phyloP scores from a whole-genome alignment of 2,888 invertebrate species.

The Tiliacea aurago region DNA sequence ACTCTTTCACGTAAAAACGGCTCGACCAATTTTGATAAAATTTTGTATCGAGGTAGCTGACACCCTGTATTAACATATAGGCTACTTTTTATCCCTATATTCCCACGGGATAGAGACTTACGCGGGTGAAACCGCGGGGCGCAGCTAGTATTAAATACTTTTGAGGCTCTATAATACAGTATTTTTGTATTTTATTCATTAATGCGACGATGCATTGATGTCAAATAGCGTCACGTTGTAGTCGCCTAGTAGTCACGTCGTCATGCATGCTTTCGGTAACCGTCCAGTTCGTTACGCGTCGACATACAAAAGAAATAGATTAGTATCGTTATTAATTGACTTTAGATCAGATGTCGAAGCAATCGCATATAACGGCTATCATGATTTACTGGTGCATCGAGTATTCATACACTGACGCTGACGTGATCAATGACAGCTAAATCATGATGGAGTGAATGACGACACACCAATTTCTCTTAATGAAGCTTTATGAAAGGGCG shows the following conservation, averaged over 20 bases:
- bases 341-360: constrained; percentile 73
- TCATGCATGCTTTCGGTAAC: constrained; percentile 75
- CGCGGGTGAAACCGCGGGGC: no score
- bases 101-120: no score
- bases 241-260: constrained; percentile 67
- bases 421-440: constrained; percentile 79
- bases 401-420: constrained; percentile 64
- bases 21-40: no score
- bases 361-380: constrained; percentile 61
- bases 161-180: constrained; percentile 3
- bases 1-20: no score
- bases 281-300: constrained; percentile 77
- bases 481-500: constrained; percentile 79
- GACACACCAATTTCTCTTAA: constrained; percentile 80
- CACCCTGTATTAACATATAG: no score
- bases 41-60: no score
- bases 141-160: constrained; percentile 4
- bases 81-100: no score
- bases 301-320: constrained; percentile 72
- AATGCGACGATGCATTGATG: constrained; percentile 22
- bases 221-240: constrained; percentile 61
- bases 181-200: constrained; percentile 9
- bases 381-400: constrained; percentile 60
- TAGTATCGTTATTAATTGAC: constrained; percentile 80
- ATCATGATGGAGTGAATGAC: constrained; percentile 80